Evolutionary conservation across 2,888 invertebrate genomes (phyloP).

Genomic region (Apantesis nais): DNA sequence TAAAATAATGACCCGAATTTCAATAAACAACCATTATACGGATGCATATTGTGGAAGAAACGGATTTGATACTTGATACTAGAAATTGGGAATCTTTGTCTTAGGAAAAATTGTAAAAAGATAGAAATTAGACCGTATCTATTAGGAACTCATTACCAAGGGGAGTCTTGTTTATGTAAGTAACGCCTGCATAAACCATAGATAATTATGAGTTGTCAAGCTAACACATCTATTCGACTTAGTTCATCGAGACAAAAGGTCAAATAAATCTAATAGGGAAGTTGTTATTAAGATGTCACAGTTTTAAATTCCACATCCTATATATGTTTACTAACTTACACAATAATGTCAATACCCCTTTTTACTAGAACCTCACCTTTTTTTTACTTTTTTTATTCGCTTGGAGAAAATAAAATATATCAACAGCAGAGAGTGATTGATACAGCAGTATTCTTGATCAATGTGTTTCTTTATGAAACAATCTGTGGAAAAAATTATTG

Average conservation of each 20-base stretch:
- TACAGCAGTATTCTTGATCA: background rate
- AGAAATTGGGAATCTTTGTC: no score
- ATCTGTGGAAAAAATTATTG: no score
- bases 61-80: conserved; percentile 58
- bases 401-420: no score
- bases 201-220: background rate
- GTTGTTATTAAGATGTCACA: background rate
- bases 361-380: no score
- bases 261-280: background rate
- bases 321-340: no score
- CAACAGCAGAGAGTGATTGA: background rate
- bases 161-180: no score
- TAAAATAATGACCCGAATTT: conserved; percentile 80
- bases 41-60: conserved; percentile 55
- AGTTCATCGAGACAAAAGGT: background rate
- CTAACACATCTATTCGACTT: background rate
- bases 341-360: no score
- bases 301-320: background rate
- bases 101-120: no score
- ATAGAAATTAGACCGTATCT: no score
- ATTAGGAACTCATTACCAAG: background rate
- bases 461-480: no score
- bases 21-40: conserved; percentile 77
- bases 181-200: background rate
- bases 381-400: no score